Base-by-base conservation (phyloP, 1,140 invertebrate genomes). In the Tachypleus tridentatus region DNA sequence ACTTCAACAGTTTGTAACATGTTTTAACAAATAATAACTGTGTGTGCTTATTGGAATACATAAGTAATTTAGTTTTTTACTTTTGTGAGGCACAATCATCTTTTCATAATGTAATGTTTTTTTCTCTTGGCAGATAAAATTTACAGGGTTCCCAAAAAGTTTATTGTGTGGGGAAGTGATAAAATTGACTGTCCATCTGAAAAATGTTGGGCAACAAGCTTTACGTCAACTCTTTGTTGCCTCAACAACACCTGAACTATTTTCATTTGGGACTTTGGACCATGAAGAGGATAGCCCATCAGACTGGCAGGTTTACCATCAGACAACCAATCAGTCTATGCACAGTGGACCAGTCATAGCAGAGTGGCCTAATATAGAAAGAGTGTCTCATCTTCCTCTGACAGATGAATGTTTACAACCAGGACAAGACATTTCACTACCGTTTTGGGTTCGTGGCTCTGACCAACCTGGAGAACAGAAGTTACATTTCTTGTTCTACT, bases 161-260 rank as follows among this genome's bases (percentile, higher is more conserved):
- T 81, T 89, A 72, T 76, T 89, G 57, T 85, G 85, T 71, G 86
- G 87, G 5, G 87, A 91, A 76, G 78, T 91, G 52, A 82, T 85
- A 71, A 80, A 77, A 51, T 75, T 89, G 4, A 81, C 82, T 57
- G 78, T 90, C 3, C 82, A 84, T 62, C 80, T 91, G 50, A 81
- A 80, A 57, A 91, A 90, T 72, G 78, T 81, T 51, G 87, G 88
- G 8, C 82, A 82, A 47, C 80, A 84, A 9, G 77, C 83, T 3
- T 75, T 90, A 69, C 80, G 80, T 60, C 84, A 84, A 70, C 76
- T 90, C 48, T 77, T 84, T 64, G 74, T 90, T 49, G 84, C 83
- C 4, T 85, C 85, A 0, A 83, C 83, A 3, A 82, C 83, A 71
- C 86, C 87, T 0, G 82, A 86, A 69, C 79, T 87, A 60, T 80